Evolutionary conservation across 2,113 vertebrate species (phyloP).

Genomic region (Notarius lentiginosus): DNA sequence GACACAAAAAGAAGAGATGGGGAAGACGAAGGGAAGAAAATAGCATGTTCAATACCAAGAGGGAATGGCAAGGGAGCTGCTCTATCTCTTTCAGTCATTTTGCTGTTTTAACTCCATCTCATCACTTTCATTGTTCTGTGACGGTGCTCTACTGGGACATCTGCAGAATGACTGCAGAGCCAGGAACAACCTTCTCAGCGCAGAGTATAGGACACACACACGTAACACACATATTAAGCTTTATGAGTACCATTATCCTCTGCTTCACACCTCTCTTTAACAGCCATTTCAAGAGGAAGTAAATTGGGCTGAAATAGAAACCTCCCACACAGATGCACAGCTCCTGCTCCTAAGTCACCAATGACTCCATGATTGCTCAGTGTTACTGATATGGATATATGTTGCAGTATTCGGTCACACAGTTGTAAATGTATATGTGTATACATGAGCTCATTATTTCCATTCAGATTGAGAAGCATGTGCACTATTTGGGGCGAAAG

Average conservation of each 20-base stretch:
- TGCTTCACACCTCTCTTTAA: conserved; percentile 20
- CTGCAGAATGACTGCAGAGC: conserved; percentile 37
- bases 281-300: conserved; percentile 15
- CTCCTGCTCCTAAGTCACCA: background rate
- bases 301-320: conserved; percentile 20
- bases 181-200: conserved; percentile 35
- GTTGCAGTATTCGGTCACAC: background rate
- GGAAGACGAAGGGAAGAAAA: conserved; percentile 9
- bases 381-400: background rate
- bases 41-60: conserved; percentile 14
- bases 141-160: conserved; percentile 40
- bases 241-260: conserved; percentile 43
- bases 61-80: conserved; percentile 34
- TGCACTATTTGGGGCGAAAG: background rate
- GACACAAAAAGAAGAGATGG: conserved; percentile 12
- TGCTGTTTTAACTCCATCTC: conserved; percentile 29
- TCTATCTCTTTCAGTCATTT: conserved; percentile 21
- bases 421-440: background rate
- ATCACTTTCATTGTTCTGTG: conserved; percentile 18
- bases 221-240: background rate
- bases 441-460: background rate
- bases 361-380: background rate
- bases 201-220: conserved; percentile 19
- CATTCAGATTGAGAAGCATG: background rate
- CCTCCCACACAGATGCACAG: conserved; percentile 11